Conservation (phyloP, 2,113 vertebrate genomes). For the Maccullochella peelii region DNA sequence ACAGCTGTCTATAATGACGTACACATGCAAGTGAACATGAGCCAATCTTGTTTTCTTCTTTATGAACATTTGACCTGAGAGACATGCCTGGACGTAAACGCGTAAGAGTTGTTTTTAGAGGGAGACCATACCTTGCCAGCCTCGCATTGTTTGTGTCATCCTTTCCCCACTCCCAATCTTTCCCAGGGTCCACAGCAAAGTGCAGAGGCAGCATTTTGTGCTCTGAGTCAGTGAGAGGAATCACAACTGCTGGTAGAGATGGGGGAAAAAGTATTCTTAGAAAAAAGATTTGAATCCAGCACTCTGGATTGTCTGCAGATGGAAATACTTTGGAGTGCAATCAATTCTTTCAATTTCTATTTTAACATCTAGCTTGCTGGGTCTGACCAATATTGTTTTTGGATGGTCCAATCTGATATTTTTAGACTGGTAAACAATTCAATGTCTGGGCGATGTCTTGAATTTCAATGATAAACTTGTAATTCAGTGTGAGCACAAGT, state of each 20-base stretch:
- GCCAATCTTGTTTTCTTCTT: background rate
- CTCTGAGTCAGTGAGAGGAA: conserved; percentile 95
- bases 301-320: conserved; percentile 5
- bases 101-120: background rate
- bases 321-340: conserved; percentile 25
- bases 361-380: background rate
- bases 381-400: conserved; percentile 16
- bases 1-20: background rate
- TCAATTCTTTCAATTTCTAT: conserved; percentile 28
- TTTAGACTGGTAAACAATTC: conserved; percentile 12
- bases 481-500: background rate
- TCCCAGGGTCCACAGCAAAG: conserved; percentile 96
- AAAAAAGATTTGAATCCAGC: conserved; percentile 15
- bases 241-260: conserved; percentile 86
- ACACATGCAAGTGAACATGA: background rate
- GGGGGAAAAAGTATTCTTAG: background rate
- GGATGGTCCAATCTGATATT: conserved; percentile 4
- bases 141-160: conserved; percentile 93
- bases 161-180: conserved; percentile 96
- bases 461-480: background rate
- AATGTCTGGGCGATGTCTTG: background rate
- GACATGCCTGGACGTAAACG: background rate
- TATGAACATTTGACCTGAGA: background rate
- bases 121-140: conserved; percentile 88
- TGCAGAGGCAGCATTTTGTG: conserved; percentile 97